A percentile compares a stretch with the other conserved stretches of the same genome.
phyloP scores from a whole-genome alignment of 2,113 vertebrate genomes.

The Pyrgilauda ruficollis region DNA sequence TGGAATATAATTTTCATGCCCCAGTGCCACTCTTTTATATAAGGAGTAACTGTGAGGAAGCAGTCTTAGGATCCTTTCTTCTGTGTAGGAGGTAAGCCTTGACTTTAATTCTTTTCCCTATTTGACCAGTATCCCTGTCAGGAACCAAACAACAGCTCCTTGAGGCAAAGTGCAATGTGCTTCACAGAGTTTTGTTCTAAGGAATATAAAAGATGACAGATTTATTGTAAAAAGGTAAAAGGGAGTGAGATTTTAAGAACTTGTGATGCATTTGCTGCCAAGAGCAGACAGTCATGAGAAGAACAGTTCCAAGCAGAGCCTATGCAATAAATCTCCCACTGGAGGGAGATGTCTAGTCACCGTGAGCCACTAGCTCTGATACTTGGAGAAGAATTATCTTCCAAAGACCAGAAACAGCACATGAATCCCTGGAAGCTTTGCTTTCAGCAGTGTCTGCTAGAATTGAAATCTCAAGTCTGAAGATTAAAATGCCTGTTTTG shows the following conservation, averaged over 20 bases:
- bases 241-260: neutral
- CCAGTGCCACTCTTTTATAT: neutral
- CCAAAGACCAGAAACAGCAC: neutral
- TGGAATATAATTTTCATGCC: neutral
- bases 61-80: neutral
- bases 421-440: neutral
- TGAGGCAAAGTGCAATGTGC: neutral
- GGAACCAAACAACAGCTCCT: neutral
- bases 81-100: neutral
- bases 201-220: neutral
- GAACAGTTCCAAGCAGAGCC: neutral
- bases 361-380: neutral
- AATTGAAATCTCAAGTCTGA: neutral
- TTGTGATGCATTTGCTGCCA: neutral
- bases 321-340: slow-evolving; percentile 54
- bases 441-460: neutral
- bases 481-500: neutral
- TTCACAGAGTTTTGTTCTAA: neutral
- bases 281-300: neutral
- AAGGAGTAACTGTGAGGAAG: neutral
- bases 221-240: neutral
- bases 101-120: neutral
- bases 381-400: neutral
- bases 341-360: slow-evolving; percentile 55
- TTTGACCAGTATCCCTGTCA: neutral